Evolutionary conservation across 2,113 vertebrate genomes (phyloP), one percentile per base, ranked within the genome.

Genomic region (Rana temporaria): DNA sequence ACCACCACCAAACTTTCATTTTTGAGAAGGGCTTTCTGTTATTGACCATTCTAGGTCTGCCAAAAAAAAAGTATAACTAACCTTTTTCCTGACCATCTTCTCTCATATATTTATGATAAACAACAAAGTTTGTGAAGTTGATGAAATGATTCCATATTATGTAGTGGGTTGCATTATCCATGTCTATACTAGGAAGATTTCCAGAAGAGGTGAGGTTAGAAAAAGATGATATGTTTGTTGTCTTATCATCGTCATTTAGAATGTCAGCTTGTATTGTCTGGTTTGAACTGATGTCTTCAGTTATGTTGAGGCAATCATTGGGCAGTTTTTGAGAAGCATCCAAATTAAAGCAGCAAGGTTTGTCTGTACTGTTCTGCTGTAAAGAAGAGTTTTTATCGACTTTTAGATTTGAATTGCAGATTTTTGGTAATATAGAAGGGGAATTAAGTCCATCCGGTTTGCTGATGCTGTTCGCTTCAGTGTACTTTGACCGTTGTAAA

Each of bases 141-240:
- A 56, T 42, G 5, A 68, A 1, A 60, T 59, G 48, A 6, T 57
- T 14, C 55, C 65, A 55, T 48, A 42, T 55, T 55, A 9, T 32
- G 9, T n/a, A 53, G 62, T 76, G 48, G 3, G 66, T 79, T 70
- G 55, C 42, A 60, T 70, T 79, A n/a, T 7, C 20, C 22, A 57
- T 17, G 9, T 52, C 42, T n/a, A n/a, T 3, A 20, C 26, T 56
- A 11, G 66, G 24, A 14, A 18, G 20, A 22, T 70, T 79, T 48
- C n/a, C 56, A 48, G 30, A 14, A 62, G 56, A 52, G 9, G 78
- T 59, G 20, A 38, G 12, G 24, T 60, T 38, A 20, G 76, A 20
- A 8, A 56, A 1, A 12, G 55, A 60, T 18, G 63, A 18, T 20
- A 24, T 17, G 6, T 32, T 22, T 17, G 9, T 16, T 0, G n/a